Conservation (phyloP, 2,797 vertebrate genomes). For the Cygnus olor region DNA sequence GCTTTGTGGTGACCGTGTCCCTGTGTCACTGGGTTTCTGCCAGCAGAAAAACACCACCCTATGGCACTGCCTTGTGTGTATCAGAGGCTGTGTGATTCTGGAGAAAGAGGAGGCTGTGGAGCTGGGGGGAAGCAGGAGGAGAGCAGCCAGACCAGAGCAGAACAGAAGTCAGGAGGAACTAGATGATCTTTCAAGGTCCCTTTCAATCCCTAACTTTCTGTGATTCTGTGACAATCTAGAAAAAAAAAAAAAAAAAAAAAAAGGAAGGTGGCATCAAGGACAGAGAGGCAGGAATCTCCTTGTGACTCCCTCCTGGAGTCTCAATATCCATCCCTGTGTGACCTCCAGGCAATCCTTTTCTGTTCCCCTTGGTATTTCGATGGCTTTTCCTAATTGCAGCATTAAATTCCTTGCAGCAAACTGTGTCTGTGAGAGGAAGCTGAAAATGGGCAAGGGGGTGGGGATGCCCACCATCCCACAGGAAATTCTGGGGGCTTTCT, state of each 20-base stretch:
- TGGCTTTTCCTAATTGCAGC: neutral
- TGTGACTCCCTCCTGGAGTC: neutral
- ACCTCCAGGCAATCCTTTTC: neutral
- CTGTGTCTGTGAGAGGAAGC: neutral
- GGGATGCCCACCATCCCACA: neutral
- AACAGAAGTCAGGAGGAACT: neutral
- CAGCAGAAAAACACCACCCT: neutral
- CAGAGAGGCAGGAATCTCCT: neutral
- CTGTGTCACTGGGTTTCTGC: fast-evolving
- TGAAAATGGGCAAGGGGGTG: neutral
- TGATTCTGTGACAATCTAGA: too few relatives aligned
- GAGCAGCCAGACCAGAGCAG: neutral
- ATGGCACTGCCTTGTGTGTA: neutral
- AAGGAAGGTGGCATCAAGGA: neutral
- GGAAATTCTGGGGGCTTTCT: neutral
- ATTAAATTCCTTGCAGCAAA: neutral
- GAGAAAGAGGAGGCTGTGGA: neutral
- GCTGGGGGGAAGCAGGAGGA: neutral
- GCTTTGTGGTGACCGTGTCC: neutral
- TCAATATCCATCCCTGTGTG: neutral
- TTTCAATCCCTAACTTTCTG: too few relatives aligned
- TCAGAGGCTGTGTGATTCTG: fast-evolving
- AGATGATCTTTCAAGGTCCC: too few relatives aligned
- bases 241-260: too few relatives aligned
- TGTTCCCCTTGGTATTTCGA: neutral